These are phyloP conservation scores for Hartigia nigra DNA, from an alignment of 2,888 invertebrate species.

Conservation along the genomic window DNA sequence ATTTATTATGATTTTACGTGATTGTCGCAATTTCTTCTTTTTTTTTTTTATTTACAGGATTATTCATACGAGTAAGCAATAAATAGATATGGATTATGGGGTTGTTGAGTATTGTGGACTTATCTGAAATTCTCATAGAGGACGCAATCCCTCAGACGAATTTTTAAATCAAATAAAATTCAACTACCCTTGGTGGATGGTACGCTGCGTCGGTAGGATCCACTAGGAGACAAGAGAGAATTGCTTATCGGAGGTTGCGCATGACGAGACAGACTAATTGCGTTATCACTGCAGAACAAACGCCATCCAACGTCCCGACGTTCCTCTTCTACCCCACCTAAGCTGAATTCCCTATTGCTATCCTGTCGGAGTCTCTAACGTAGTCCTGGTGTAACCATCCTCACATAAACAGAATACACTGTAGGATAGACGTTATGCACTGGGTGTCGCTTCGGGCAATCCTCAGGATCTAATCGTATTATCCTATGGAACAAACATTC, in stretches of 20 bases:
- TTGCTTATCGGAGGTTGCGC: constrained; percentile 56
- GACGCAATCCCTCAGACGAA: not conserved
- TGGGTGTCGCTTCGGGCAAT: not conserved
- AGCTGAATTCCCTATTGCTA: not conserved
- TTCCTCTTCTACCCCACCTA: not conserved
- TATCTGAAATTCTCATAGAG: not conserved
- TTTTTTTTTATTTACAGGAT: not conserved
- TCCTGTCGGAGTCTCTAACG: not conserved
- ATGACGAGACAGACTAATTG: constrained; percentile 57
- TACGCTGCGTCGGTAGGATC: not conserved
- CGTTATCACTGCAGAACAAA: constrained; percentile 52
- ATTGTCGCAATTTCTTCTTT: not conserved
- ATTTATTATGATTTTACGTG: not conserved
- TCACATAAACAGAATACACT: not conserved
- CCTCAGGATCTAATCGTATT: not conserved
- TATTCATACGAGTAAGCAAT: not conserved
- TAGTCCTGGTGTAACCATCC: not conserved
- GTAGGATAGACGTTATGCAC: not conserved
- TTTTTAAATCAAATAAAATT: not conserved
- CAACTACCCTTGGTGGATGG: not conserved
- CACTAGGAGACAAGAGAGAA: constrained; percentile 20
- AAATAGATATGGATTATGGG: not conserved
- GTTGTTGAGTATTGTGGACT: not conserved
- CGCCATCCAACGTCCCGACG: constrained; percentile 25
- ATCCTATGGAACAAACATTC: not conserved